Conservation (phyloP, 2,888 invertebrate genomes). For the Camponotus fellah region DNA sequence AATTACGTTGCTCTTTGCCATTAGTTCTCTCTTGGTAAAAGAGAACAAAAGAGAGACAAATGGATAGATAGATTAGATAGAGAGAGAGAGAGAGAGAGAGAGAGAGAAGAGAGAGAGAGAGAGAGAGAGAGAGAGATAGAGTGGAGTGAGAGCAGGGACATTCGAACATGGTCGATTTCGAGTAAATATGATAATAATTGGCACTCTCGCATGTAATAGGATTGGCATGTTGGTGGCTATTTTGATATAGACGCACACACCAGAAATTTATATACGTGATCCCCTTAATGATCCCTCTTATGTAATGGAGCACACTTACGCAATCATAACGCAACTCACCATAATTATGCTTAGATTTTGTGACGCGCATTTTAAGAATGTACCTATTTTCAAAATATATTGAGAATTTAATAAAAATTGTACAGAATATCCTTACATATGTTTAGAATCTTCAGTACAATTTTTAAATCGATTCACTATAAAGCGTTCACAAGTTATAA, state of each 20-base stretch:
- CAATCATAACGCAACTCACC: conserved; percentile 43
- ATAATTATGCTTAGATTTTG: conserved; percentile 57
- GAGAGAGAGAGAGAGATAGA: not conserved
- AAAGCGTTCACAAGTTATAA: too few relatives aligned
- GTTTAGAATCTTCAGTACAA: too few relatives aligned
- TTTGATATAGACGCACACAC: not conserved
- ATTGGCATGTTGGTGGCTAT: conserved; percentile 42
- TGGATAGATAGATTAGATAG: not conserved
- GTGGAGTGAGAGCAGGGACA: conserved; percentile 1
- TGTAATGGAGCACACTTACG: conserved; percentile 43
- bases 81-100: not conserved
- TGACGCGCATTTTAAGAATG: conserved; percentile 11
- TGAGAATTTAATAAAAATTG: too few relatives aligned
- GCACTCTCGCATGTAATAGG: conserved; percentile 60
- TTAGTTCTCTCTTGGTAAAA: not conserved
- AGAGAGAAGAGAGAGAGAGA: not conserved
- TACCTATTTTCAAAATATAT: too few relatives aligned
- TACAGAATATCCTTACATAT: too few relatives aligned
- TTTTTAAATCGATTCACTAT: too few relatives aligned
- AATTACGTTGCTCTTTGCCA: conserved; percentile 60
- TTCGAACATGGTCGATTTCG: conserved; percentile 54
- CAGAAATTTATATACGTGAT: conserved; percentile 58
- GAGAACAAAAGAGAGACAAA: not conserved
- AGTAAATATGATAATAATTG: conserved; percentile 70
- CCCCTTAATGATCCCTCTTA: conserved; percentile 41